phyloP scores from a whole-genome alignment of 2,888 invertebrate species.

The Sicus ferrugineus region DNA sequence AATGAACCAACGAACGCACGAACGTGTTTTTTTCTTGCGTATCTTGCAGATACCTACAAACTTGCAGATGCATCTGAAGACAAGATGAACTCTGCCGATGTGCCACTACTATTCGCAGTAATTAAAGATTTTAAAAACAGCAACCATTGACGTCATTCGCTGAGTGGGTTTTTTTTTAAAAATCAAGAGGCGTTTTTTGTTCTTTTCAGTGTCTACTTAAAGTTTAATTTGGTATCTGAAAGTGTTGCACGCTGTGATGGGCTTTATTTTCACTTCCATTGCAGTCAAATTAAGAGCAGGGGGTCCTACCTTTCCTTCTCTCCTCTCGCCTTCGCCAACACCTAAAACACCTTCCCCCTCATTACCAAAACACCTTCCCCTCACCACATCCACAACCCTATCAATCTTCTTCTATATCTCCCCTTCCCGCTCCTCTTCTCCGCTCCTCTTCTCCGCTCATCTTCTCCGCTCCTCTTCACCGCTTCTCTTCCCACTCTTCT shows the following conservation, averaged over 20 bases:
- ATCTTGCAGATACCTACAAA: no score
- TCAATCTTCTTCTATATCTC: no score
- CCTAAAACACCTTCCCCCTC: no score
- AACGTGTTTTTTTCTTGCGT: not conserved
- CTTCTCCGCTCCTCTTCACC: no score
- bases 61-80: not conserved
- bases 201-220: not conserved
- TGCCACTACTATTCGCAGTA: not conserved
- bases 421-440: no score
- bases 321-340: no score
- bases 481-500: no score
- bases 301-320: no score
- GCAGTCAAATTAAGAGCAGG: no score
- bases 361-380: no score
- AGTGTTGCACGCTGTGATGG: not conserved
- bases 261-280: conserved; percentile 1
- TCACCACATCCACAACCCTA: no score
- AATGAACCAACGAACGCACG: not conserved
- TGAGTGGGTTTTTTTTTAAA: conserved; percentile 1
- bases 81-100: not conserved
- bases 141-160: conserved; percentile 9
- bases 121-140: not conserved
- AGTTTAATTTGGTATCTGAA: not conserved
- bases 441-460: no score
- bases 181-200: not conserved